Evolutionary conservation across 1,140 invertebrate genomes (phyloP), one percentile per base, ranked within the genome.

Genomic region (Drosophila oshimai): DNA sequence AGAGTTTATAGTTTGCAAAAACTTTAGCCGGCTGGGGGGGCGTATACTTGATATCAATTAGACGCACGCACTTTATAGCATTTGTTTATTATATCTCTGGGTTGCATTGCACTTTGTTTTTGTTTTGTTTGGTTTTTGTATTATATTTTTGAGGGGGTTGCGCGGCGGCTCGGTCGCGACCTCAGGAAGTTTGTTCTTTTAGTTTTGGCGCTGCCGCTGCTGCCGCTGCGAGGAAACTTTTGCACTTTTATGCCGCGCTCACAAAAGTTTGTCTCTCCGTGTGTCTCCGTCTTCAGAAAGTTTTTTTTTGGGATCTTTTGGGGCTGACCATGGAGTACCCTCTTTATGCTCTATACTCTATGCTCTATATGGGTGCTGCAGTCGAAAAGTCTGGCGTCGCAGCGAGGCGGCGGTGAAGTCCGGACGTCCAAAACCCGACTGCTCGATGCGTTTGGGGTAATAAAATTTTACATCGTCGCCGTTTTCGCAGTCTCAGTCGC

Each of bases 341-440:
- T 29, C 10, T 9, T 9, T 31, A 31, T 5, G 13, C 22, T 45
- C 22, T 20, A 13, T 4, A 45, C 44, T 28, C 24, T 46, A 24
- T 20, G 24, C 28, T 55, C 46, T 51, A 29, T 55, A 31, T 53
- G 46, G 46, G 45, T 53, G 50, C 53, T 57, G 46, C 53, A 53
- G 12, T 86, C n/a, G n/a, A 80, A 77, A 78, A 54, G 74, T 47
- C 41, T 58, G 54, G 36, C 71, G 57, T 54, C 69, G 61, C 76
- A 65, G 71, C 75, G 68, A 60, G 70, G 67, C 75, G 80, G 80
- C 76, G 61, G 80, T 87, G 73, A 70, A 87, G 81, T 87, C 81
- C 81, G 80, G 80, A 84, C 80, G 81, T 87, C 81, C 81, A 87
- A 87, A 87, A 87, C 74, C 81, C 81, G 81, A 87, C 81, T 87